Base-by-base conservation (phyloP, 2,888 invertebrate genomes). In the Chloroclystis v-ata region DNA sequence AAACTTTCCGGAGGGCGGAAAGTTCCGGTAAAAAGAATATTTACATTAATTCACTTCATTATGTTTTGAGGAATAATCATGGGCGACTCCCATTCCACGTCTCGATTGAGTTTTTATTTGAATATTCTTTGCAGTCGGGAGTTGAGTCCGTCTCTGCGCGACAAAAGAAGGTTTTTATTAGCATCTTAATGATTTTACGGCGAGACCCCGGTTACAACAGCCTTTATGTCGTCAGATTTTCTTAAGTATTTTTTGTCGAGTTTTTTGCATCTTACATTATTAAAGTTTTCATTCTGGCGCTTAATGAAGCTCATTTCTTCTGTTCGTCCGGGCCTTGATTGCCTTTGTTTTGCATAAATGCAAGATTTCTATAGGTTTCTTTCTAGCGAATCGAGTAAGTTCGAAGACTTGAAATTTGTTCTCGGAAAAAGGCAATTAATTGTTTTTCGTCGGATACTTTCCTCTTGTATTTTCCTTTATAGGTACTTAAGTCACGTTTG, bases 161-260 rank as follows among this genome's bases (percentile, higher is more conserved):
- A 86, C 86, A 86, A 86, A 86, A 87, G 87, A 84, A 88, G 87
- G 88, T 87, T 89, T 88, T 88, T 89, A 89, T 88, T 88, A 88
- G 89, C 89, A 88, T 89, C 89, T 88, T 89, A 89, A 89, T 89
- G 89, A 89, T 89, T 89, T 89, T 88, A 89, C 89, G 87, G 85
- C 82, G 78, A 78, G 82, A 82, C 84, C 83, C 84, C 81, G 80
- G 84, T 87, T 87, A 87, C 86, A 86, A 84, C 83, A 84, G 86
- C 84, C 87, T 87, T 87, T 87, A 87, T 87, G 87, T 86, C 85
- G 87, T 86, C 87, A 87, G 87, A 87, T 87, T 87, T 87, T 86
- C 87, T 87, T 87, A 79, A 86, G 86, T 82, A 86, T 86, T 86
- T 86, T 85, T 86, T 83, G 80, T 76, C 76, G 83, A 78, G 76